Evolutionary conservation across 2,888 invertebrate genomes (phyloP), one percentile per base, ranked within the genome.

Genomic region (Leistus spinibarbis): DNA sequence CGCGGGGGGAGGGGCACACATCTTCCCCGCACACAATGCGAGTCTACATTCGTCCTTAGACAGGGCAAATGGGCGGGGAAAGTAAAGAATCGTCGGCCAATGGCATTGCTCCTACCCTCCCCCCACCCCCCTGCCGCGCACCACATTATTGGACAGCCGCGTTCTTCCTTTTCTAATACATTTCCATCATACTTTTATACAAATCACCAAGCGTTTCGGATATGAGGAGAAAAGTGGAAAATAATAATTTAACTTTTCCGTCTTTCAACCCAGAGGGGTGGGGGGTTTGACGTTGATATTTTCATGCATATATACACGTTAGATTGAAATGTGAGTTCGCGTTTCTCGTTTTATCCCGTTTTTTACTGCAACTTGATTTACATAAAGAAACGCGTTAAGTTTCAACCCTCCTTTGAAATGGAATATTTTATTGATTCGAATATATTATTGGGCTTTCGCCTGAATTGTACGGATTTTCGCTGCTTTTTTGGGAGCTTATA

Each of bases 61-160:
- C 71, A 81, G 81, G 82, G 81, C 81, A 80, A 78, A 78, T 81
- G 76, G 77, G 71, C 76, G 79, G 81, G 81, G 81, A 81, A 80
- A 80, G 79, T 79, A 78, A 80, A 81, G 82, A 82, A 81, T 82
- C 80, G 74, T 76, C 78, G 77, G 78, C 82, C 82, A 82, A 82
- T 82, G 77, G 81, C 78, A 79, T 76, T 77, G 78, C 78, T 65
- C 69, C 69, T 62, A 76, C 79, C 80, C 81, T 81, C 80, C 79
- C 80, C 76, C 69, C 64, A 16, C 22, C n/a, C 78, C 63, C 69
- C 69, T 62, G 76, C 79, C 80, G 81, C 81, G 79, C 79, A 80
- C 76, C 69, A 23, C 10, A 3, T 40, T 40, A 40, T 40, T 40
- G 40, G 40, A 40, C 40, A 40, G 1, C 13, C n/a, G n/a, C n/a